These are phyloP conservation scores for Paradisaea rubra DNA, from an alignment of 2,113 vertebrate genomes.

Conservation along the genomic window DNA sequence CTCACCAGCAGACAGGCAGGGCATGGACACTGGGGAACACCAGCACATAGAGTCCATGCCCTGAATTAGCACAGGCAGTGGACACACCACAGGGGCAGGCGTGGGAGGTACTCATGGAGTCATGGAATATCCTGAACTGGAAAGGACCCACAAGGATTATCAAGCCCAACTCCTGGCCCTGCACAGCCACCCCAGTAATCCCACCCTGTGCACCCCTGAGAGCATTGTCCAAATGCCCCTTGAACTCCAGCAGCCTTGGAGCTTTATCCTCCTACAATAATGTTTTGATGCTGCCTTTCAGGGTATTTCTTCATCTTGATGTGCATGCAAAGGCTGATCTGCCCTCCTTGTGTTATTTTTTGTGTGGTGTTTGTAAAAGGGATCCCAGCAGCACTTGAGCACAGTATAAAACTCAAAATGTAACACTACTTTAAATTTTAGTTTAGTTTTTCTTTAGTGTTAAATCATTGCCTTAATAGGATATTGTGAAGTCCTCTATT, in stretches of 20 bases:
- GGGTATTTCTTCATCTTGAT: neutral
- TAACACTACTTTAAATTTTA: too few relatives aligned
- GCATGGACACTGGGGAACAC: rapidly evolving
- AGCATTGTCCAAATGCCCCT: neutral
- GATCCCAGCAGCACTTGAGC: too few relatives aligned
- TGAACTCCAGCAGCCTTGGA: neutral
- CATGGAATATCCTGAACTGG: neutral
- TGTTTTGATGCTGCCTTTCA: neutral
- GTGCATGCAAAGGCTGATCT: neutral
- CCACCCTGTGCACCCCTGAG: too few relatives aligned
- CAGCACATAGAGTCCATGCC: neutral
- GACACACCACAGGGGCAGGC: neutral
- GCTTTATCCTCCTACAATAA: neutral
- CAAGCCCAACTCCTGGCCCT: neutral
- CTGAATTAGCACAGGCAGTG: neutral
- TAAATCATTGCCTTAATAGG: too few relatives aligned
- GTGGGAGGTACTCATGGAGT: neutral
- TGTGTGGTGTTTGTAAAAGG: too few relatives aligned
- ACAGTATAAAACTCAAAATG: too few relatives aligned
- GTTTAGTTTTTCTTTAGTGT: too few relatives aligned
- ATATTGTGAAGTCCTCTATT: too few relatives aligned
- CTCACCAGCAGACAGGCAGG: neutral
- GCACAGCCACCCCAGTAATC: neutral
- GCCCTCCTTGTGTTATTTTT: too few relatives aligned
- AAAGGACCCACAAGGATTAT: neutral